Evolutionary conservation across 2,113 vertebrate genomes (phyloP).

Genomic region (Hoplias malabaricus): DNA sequence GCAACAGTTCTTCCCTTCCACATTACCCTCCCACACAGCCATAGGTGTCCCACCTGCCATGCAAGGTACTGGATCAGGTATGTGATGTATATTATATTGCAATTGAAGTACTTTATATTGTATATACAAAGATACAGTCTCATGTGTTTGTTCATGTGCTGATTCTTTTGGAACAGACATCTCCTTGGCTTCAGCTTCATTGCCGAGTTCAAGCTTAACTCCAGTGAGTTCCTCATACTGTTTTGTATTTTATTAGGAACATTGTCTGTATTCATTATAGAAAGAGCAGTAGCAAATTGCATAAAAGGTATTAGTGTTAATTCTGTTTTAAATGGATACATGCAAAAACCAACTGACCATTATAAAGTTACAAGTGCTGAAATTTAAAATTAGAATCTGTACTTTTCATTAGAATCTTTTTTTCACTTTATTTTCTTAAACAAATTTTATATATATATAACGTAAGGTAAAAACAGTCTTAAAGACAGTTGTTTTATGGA

Average conservation of each 20-base stretch:
- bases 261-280: too few relatives aligned
- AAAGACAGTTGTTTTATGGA: too few relatives aligned
- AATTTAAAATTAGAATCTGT: too few relatives aligned
- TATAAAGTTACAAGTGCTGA: too few relatives aligned
- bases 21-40: conserved; percentile 49
- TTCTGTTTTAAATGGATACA: too few relatives aligned
- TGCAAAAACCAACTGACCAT: too few relatives aligned
- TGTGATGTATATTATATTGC: neutral
- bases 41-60: conserved; percentile 46
- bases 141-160: neutral
- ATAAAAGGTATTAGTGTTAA: too few relatives aligned
- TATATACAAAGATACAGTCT: neutral
- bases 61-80: conserved; percentile 59
- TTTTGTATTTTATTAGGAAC: neutral
- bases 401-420: too few relatives aligned
- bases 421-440: too few relatives aligned
- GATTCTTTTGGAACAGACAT: conserved; percentile 27
- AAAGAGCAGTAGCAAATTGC: too few relatives aligned
- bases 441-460: too few relatives aligned
- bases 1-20: conserved; percentile 55
- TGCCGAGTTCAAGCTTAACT: conserved; percentile 49
- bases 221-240: conserved; percentile 54
- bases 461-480: too few relatives aligned
- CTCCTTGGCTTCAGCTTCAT: conserved; percentile 29
- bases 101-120: neutral